Evolutionary conservation across 2,797 vertebrate genomes (phyloP).

Genomic region (Pseudochirops corinnae): DNA sequence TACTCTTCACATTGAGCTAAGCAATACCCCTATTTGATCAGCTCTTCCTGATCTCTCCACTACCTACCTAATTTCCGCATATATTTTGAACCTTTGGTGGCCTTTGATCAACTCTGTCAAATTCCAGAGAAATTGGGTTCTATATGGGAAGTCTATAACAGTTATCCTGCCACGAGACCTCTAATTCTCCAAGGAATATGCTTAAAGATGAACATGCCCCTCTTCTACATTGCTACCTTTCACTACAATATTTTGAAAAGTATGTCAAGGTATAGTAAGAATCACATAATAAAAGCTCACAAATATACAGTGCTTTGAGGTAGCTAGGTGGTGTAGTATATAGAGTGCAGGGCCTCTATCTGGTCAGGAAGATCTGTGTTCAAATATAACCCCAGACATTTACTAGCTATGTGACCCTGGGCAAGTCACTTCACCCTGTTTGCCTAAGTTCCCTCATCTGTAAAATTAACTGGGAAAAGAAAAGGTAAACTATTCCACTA

Average conservation of each 20-base stretch:
- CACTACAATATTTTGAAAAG: not conserved
- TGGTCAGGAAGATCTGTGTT: too few species aligned
- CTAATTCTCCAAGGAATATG: not conserved
- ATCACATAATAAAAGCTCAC: not conserved
- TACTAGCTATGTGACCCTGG: too few species aligned
- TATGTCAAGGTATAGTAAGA: not conserved
- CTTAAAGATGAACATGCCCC: not conserved
- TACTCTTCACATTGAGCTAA: not conserved
- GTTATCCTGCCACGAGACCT: not conserved
- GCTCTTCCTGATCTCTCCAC: not conserved
- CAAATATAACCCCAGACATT: too few species aligned
- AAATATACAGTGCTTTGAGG: not conserved
- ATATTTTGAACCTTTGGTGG: not conserved
- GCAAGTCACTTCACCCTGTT: not conserved
- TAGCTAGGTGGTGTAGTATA: not conserved
- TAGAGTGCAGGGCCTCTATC: not conserved
- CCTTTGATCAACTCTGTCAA: not conserved
- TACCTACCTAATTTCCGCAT: not conserved
- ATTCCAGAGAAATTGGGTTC: not conserved
- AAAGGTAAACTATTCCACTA: too few species aligned
- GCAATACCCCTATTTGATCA: not conserved
- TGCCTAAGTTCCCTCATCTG: not conserved
- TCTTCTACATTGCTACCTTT: not conserved
- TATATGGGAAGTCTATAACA: not conserved
- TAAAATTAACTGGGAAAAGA: too few species aligned